Percentiles rank a stretch among this genome's conserved stretches.
phyloP scores from a whole-genome alignment of 2,888 invertebrate genomes.

The Cryptophagus acutangulus region DNA sequence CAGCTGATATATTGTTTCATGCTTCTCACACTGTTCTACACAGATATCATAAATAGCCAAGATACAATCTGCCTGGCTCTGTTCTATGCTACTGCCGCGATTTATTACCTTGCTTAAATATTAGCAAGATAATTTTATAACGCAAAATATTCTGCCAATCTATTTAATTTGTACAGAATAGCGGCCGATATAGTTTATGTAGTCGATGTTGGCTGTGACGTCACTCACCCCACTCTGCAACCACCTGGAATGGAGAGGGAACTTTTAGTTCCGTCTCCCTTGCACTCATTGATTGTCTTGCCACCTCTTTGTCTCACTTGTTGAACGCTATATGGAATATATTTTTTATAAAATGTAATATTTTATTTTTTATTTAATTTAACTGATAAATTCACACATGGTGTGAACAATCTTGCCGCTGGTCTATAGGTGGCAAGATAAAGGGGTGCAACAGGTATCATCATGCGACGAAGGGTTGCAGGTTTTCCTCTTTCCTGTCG shows the following conservation, averaged over 20 bases:
- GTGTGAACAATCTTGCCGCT: conserved; percentile 1
- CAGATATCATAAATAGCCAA: conserved; percentile 13
- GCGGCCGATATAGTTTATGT: too few relatives aligned
- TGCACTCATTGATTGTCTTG: too few relatives aligned
- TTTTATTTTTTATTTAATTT: conserved; percentile 8
- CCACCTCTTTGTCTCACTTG: too few relatives aligned
- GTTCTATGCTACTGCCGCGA: conserved; percentile 4
- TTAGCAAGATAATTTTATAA: conserved; percentile 9
- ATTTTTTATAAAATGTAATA: too few relatives aligned
- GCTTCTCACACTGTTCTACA: conserved; percentile 14
- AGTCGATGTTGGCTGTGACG: too few relatives aligned
- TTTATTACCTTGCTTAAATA: conserved; percentile 12
- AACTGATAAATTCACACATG: neutral
- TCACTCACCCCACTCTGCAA: too few relatives aligned
- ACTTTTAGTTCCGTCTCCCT: too few relatives aligned
- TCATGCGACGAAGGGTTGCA: conserved; percentile 18
- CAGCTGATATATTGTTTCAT: conserved; percentile 6
- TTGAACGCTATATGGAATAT: too few relatives aligned
- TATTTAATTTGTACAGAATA: too few relatives aligned
- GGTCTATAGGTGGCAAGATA: conserved; percentile 5
- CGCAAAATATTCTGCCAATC: too few relatives aligned
- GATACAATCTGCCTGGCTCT: conserved; percentile 8
- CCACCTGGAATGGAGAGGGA: too few relatives aligned
- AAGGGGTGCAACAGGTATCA: conserved; percentile 27
- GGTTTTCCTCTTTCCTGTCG: conserved; percentile 19